A percentile compares a stretch with the other conserved stretches of the same genome.
These are phyloP conservation scores for Spongia lamella DNA, from an alignment of 37 sponge, comb jelly and placozoan species.

Conservation along the genomic window DNA sequence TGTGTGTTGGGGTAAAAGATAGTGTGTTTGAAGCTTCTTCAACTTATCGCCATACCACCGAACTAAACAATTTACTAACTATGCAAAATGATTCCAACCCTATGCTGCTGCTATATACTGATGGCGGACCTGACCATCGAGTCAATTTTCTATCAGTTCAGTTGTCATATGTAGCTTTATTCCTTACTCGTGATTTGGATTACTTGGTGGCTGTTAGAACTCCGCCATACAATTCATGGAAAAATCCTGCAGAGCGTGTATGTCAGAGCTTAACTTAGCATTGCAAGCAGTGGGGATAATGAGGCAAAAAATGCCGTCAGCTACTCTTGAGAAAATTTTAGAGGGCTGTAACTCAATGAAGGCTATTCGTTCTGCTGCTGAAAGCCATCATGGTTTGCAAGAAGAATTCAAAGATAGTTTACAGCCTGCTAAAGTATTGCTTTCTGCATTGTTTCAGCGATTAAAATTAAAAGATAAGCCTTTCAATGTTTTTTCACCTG, in stretches of 20 bases:
- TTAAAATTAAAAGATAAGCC: constrained; percentile 21
- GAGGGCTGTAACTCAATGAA: constrained; percentile 13
- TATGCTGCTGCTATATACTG: constrained; percentile 2
- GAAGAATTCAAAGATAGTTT: constrained; percentile 10
- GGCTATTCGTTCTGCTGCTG: neutral
- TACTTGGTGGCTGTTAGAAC: constrained; percentile 27
- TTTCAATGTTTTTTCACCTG: neutral
- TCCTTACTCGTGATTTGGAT: constrained; percentile 14
- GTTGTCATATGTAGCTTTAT: constrained; percentile 16
- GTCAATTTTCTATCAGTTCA: constrained; percentile 2
- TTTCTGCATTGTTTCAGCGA: constrained; percentile 14
- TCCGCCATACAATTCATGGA: constrained; percentile 31
- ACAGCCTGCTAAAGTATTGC: constrained; percentile 11
- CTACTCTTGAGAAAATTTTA: neutral
- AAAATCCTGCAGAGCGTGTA: constrained; percentile 32
- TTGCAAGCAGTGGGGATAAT: constrained; percentile 19
- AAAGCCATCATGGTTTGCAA: constrained; percentile 1
- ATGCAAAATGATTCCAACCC: neutral
- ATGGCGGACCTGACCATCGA: constrained; percentile 9
- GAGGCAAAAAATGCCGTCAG: neutral
- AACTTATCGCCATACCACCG: constrained; percentile 17
- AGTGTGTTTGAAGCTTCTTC: constrained; percentile 24
- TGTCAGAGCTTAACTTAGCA: constrained; percentile 29
- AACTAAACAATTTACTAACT: neutral
- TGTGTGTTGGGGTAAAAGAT: constrained; percentile 21